Evolutionary conservation across 2,797 vertebrate genomes (phyloP).

Genomic region (Tolypeutes matacus): DNA sequence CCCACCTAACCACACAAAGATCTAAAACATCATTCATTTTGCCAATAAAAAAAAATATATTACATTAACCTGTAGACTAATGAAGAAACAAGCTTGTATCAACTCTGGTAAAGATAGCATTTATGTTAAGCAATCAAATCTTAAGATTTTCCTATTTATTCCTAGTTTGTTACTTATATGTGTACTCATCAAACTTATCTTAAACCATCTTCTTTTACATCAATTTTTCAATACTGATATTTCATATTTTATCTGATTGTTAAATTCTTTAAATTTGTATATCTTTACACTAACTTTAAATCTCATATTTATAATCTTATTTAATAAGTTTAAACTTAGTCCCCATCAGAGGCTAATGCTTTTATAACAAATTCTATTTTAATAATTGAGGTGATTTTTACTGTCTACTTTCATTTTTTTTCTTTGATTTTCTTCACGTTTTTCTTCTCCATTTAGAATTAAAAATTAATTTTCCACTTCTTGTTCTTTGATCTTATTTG

Average conservation of each 20-base stretch:
- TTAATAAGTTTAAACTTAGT: not conserved
- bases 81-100: not conserved
- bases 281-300: not conserved
- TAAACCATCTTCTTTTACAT: not conserved
- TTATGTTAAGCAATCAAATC: not conserved
- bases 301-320: not conserved
- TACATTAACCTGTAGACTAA: not conserved
- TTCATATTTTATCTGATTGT: not conserved
- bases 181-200: not conserved
- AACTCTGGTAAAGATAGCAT: not conserved
- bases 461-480: not conserved
- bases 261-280: not conserved
- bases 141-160: not conserved
- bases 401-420: not conserved
- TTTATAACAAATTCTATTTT: not conserved
- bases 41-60: not conserved
- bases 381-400: not conserved
- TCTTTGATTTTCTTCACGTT: not conserved
- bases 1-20: not conserved
- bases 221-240: not conserved
- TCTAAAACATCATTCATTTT: not conserved
- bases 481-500: not conserved
- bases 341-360: not conserved
- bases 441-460: not conserved
- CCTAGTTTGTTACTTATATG: not conserved